Conservation (phyloP, 2,113 vertebrate genomes). For the Leptobrachium ailaonicum region DNA sequence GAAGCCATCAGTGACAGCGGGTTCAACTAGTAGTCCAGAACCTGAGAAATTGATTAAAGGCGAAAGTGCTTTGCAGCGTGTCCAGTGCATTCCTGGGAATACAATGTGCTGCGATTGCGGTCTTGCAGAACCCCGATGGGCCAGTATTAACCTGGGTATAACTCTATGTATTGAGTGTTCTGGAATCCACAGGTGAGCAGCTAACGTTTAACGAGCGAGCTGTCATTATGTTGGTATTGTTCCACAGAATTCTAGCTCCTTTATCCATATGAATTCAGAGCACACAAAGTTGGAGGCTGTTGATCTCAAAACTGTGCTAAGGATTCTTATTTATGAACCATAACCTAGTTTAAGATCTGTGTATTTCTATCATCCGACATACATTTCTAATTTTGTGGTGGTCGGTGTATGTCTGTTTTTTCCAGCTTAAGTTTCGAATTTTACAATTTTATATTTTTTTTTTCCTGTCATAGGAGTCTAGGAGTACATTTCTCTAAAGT, state of each 20-base stretch:
- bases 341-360: no score
- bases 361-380: no score
- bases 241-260: no score
- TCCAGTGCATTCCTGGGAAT: slow-evolving; percentile 87
- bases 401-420: no score
- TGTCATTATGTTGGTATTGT: no score
- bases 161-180: slow-evolving; percentile 96
- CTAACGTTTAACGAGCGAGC: background rate
- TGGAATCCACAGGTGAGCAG: slow-evolving; percentile 89
- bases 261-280: no score
- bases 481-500: slow-evolving; percentile 98
- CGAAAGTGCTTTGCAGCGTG: slow-evolving; percentile 87
- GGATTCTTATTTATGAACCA: no score
- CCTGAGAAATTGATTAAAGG: slow-evolving; percentile 87
- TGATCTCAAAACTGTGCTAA: no score
- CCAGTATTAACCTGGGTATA: slow-evolving; percentile 96
- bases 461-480: slow-evolving; percentile 77
- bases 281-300: no score
- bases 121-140: slow-evolving; percentile 90
- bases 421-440: no score
- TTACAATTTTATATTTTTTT: background rate
- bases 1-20: slow-evolving; percentile 84
- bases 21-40: slow-evolving; percentile 78
- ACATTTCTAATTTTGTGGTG: no score
- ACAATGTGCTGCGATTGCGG: slow-evolving; percentile 89